Evolutionary conservation across 2,888 invertebrate species (phyloP).

Genomic region (Malachius bipustulatus): DNA sequence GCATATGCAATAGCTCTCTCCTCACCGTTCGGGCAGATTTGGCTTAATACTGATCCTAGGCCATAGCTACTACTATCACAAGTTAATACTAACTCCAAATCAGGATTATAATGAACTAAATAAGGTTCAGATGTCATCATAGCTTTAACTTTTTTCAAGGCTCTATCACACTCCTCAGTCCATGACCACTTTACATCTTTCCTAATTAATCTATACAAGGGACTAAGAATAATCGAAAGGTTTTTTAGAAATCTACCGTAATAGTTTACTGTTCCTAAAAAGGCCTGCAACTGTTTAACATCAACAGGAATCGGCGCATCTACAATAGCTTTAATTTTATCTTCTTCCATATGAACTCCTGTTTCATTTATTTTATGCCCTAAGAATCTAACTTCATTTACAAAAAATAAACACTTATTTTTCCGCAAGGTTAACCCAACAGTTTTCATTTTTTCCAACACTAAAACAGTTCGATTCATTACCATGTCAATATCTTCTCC

Average conservation of each 20-base stretch:
- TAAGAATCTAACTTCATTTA: too few relatives aligned
- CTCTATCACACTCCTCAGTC: not conserved
- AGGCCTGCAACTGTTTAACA: slow-evolving; percentile 6
- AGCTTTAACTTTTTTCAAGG: not conserved
- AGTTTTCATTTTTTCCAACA: too few relatives aligned
- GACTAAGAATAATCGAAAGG: slow-evolving; percentile 7
- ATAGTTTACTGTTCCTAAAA: slow-evolving; percentile 6
- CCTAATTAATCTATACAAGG: slow-evolving; percentile 6
- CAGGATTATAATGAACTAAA: slow-evolving; percentile 1
- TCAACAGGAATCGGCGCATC: not conserved
- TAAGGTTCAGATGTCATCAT: not conserved
- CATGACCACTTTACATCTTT: not conserved
- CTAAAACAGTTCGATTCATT: too few relatives aligned
- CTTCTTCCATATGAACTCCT: slow-evolving; percentile 2
- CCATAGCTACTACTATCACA: not conserved
- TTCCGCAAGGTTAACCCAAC: too few relatives aligned
- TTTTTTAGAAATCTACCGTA: slow-evolving; percentile 2
- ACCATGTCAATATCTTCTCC: too few relatives aligned
- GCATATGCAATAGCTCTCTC: not conserved
- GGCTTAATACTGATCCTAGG: not conserved
- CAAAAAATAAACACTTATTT: too few relatives aligned
- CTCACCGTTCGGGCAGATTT: not conserved
- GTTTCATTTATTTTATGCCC: too few relatives aligned
- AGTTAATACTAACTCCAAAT: not conserved
- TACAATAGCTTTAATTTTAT: slow-evolving; percentile 4